Evolutionary conservation across 2,113 vertebrate genomes (phyloP).

Genomic region (Ploceus nigricollis): DNA sequence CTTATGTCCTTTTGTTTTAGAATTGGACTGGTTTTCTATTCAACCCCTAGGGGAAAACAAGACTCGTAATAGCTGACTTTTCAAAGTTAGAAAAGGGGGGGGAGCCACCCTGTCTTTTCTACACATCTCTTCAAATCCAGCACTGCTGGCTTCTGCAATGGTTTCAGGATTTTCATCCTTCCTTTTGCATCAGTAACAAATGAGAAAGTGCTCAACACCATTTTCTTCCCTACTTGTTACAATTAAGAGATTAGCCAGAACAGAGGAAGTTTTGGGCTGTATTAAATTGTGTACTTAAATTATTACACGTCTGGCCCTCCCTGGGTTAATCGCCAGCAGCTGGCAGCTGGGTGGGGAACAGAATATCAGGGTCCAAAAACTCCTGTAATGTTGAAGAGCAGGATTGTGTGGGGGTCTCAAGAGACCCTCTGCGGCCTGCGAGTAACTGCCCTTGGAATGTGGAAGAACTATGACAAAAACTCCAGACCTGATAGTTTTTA

Average conservation of each 20-base stretch:
- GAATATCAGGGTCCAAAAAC: not conserved
- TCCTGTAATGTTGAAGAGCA: not conserved
- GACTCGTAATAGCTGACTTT: not conserved
- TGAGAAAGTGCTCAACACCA: not conserved
- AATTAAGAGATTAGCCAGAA: not conserved
- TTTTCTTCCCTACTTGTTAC: not conserved
- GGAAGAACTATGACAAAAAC: not conserved
- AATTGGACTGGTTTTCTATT: not conserved
- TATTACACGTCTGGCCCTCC: not conserved
- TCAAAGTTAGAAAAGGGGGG: not conserved
- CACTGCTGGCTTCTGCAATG: not conserved
- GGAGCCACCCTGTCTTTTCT: not conserved
- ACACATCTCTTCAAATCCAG: not conserved
- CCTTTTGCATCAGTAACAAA: not conserved
- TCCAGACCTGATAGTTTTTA: not conserved
- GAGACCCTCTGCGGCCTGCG: not conserved
- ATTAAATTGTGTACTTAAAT: not conserved
- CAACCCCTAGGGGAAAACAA: not conserved
- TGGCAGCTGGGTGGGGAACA: not conserved
- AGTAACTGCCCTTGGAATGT: conserved; percentile 23
- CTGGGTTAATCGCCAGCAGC: not conserved
- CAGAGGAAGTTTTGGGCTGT: not conserved
- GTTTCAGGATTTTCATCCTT: not conserved
- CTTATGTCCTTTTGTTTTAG: not conserved
- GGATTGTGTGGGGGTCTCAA: not conserved